Conservation (phyloP, 2,113 vertebrate genomes). For the Protomyctophum bolini region DNA sequence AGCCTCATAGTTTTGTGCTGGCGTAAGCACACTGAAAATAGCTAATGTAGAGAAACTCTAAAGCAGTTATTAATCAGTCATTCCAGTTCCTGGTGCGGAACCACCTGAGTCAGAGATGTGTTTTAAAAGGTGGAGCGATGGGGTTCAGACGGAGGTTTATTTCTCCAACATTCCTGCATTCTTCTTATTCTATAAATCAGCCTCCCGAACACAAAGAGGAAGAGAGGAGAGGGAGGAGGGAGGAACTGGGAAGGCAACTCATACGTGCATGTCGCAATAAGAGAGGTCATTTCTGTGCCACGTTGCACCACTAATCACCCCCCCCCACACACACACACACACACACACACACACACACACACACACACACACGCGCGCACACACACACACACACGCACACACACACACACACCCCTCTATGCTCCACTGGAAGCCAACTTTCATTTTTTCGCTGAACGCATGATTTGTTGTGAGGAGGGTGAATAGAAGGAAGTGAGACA, state of each 20-base stretch:
- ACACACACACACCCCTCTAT: neutral
- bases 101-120: constrained; percentile 36
- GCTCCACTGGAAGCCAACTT: no score
- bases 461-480: no score
- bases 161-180: constrained; percentile 45
- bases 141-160: constrained; percentile 22
- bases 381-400: neutral
- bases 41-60: no score
- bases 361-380: neutral
- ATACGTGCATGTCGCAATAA: neutral
- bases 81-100: constrained; percentile 24
- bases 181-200: constrained; percentile 24
- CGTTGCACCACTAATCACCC: neutral
- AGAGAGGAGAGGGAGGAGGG: constrained; percentile 9
- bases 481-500: no score
- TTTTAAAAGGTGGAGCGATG: constrained; percentile 16
- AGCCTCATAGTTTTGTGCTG: no score
- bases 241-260: neutral
- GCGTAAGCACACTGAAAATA: no score
- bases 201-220: neutral
- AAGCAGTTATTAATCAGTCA: no score
- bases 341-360: neutral
- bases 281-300: neutral
- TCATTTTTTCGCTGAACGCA: no score
- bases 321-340: neutral